Percentiles rank a stretch among this genome's conserved stretches.
Evolutionary conservation across 2,888 invertebrate genomes (phyloP).

Genomic region (Mesochorus sp.): DNA sequence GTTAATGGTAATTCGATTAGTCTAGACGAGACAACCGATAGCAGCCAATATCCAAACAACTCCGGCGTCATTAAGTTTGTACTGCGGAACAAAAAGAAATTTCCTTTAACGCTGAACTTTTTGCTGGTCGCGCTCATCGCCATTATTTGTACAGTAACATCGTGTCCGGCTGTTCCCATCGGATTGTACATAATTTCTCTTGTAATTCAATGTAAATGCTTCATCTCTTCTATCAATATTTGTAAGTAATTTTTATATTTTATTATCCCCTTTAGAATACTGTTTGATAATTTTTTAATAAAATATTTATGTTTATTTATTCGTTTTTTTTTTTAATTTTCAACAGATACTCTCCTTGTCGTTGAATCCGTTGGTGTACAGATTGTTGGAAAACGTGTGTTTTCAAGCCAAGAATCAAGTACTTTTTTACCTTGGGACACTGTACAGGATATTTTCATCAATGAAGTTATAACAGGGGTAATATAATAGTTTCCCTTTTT

Average conservation of each 20-base stretch:
- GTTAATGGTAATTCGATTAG: conserved; percentile 61
- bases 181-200: conserved; percentile 56
- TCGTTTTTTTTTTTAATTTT: no score
- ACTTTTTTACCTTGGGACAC: conserved; percentile 78
- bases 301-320: neutral
- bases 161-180: conserved; percentile 28
- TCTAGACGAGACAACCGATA: conserved; percentile 55
- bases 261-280: neutral
- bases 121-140: conserved; percentile 4
- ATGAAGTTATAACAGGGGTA: conserved; percentile 80
- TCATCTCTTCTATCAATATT: conserved; percentile 67
- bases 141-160: neutral
- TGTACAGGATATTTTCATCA: conserved; percentile 78
- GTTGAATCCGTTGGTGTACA: conserved; percentile 79
- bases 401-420: conserved; percentile 67
- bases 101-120: conserved; percentile 36
- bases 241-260: conserved; percentile 71
- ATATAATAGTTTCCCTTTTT: conserved; percentile 12
- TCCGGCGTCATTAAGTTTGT: conserved; percentile 59
- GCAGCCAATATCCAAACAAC: conserved; percentile 39
- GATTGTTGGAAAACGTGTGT: conserved; percentile 70
- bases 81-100: conserved; percentile 50
- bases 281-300: neutral
- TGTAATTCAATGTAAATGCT: conserved; percentile 65
- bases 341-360: conserved; percentile 76